A percentile compares a stretch with the other conserved stretches of the same genome.
Conservation (phyloP, 2,797 vertebrate genomes). For the Streptopelia turtur region DNA sequence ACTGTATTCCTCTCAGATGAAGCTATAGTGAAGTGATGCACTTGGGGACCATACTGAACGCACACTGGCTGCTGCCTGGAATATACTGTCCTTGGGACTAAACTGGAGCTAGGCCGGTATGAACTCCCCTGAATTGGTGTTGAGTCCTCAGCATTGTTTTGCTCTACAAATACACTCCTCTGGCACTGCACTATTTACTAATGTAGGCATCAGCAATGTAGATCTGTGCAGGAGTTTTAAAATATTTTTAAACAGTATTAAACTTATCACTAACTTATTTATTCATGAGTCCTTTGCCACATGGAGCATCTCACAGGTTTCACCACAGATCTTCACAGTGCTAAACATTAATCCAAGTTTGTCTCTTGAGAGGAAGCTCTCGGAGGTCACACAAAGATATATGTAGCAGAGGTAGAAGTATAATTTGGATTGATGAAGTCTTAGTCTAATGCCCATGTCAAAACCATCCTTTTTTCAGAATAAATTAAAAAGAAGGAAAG, state of each 20-base stretch:
- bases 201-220: neutral
- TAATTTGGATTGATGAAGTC: neutral
- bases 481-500: neutral
- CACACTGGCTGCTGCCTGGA: neutral
- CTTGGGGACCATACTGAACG: neutral
- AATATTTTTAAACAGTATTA: neutral
- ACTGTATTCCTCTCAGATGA: neutral
- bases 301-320: neutral
- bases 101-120: neutral
- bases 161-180: neutral
- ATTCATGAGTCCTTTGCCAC: neutral
- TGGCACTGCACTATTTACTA: neutral
- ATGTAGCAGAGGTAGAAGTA: neutral
- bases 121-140: neutral
- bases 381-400: neutral
- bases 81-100: fast-evolving
- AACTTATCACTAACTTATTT: neutral
- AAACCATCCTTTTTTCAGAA: neutral
- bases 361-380: neutral
- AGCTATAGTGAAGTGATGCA: neutral
- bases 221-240: neutral
- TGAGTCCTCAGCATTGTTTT: neutral
- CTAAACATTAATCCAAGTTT: neutral
- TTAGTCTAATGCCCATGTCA: neutral
- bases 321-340: neutral